These are phyloP conservation scores for Stomatorhinus walkeri DNA, from an alignment of 2,797 vertebrate genomes.

Conservation along the genomic window DNA sequence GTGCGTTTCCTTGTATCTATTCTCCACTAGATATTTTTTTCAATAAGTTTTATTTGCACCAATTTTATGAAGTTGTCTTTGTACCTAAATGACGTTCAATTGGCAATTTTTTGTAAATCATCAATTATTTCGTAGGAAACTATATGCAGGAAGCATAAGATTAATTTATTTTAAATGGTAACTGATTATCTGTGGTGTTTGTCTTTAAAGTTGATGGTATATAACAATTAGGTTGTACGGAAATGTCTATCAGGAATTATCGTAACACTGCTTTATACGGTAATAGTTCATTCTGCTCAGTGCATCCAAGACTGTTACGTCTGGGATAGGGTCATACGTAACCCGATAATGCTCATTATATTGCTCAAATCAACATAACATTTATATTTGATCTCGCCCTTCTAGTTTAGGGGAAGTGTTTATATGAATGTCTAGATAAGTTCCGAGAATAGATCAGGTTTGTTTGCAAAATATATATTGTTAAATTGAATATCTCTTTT, in stretches of 20 bases:
- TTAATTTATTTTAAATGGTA: constrained; percentile 99
- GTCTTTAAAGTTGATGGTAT: constrained; percentile 43
- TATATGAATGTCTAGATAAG: not conserved
- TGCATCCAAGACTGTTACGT: not conserved
- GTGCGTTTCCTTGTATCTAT: not conserved
- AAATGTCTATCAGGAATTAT: not conserved
- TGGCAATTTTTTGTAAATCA: not conserved
- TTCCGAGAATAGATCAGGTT: not conserved
- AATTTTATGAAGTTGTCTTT: not conserved
- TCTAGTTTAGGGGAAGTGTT: not conserved
- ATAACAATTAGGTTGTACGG: not conserved
- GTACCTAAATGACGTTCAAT: not conserved
- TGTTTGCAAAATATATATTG: not conserved
- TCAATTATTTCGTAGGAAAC: not conserved
- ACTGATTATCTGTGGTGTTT: constrained; percentile 88
- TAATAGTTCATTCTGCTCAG: not conserved
- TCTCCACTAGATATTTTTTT: not conserved
- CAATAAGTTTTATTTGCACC: not conserved
- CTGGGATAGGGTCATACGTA: not conserved
- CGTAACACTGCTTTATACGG: not conserved
- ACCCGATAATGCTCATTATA: not conserved
- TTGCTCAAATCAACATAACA: not conserved
- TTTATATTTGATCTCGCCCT: not conserved
- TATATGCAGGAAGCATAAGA: constrained; percentile 60
- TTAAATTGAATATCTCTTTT: not conserved